A percentile compares a stretch with the other conserved stretches of the same genome.
These are phyloP conservation scores for Chaetodon trifasciatus DNA, from an alignment of 2,797 vertebrate genomes.

Conservation along the genomic window DNA sequence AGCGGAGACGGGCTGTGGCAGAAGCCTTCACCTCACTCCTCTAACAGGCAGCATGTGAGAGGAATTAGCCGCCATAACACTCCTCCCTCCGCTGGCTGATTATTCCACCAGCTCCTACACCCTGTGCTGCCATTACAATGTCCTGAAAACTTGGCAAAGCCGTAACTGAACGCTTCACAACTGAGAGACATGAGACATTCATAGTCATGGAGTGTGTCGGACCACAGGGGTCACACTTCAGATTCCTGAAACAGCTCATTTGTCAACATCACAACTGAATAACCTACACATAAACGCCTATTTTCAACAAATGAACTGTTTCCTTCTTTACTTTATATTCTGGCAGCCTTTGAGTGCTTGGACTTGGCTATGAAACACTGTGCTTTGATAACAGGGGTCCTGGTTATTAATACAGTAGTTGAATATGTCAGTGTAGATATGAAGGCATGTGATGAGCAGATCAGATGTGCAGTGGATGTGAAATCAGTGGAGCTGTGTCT, in stretches of 20 bases:
- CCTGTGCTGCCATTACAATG: constrained; percentile 21
- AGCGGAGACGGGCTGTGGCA: constrained; percentile 33
- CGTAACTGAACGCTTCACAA: neutral
- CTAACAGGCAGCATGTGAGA: constrained; percentile 84
- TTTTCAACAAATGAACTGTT: neutral
- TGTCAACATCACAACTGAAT: neutral
- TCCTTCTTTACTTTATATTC: no score
- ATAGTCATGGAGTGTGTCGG: neutral
- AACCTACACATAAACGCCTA: no score
- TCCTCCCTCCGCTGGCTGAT: constrained; percentile 34
- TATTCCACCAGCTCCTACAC: constrained; percentile 35
- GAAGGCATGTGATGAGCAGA: constrained; percentile 22
- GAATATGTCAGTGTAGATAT: neutral
- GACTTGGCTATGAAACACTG: no score
- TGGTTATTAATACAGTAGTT: neutral
- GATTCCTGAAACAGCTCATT: neutral
- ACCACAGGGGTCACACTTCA: constrained; percentile 6
- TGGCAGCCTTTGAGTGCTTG: neutral
- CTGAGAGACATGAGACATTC: neutral
- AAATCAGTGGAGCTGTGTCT: neutral
- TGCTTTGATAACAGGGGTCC: neutral
- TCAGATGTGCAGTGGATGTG: neutral
- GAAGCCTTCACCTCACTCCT: constrained; percentile 51
- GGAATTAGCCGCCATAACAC: constrained; percentile 74
- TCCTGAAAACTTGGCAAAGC: constrained; percentile 22